A percentile compares a stretch with the other conserved stretches of the same genome.
Conservation (phyloP, 2,797 vertebrate species). For the Manis crassicaudata region DNA sequence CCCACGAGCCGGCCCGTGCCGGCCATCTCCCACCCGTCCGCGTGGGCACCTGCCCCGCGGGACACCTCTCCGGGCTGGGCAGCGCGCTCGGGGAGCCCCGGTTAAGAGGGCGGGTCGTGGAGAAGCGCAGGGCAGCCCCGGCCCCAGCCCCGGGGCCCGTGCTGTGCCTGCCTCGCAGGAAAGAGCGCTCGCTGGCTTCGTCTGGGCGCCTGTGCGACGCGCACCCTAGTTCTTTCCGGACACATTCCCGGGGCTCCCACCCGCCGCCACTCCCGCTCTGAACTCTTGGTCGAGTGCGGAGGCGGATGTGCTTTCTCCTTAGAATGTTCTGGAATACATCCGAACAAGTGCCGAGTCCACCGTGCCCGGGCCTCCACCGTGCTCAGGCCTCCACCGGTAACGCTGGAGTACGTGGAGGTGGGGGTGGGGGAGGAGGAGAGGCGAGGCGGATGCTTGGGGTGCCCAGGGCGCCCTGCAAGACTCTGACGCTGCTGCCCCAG, state of each 20-base stretch:
- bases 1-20: rapidly evolving
- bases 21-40: rapidly evolving
- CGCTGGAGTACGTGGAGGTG: rapidly evolving
- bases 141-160: rapidly evolving
- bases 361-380: rapidly evolving
- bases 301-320: not conserved
- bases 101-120: rapidly evolving
- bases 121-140: rapidly evolving
- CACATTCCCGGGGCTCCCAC: rapidly evolving
- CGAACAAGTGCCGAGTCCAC: not conserved
- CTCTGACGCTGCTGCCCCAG: rapidly evolving
- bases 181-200: not conserved
- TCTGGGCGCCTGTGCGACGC: rapidly evolving
- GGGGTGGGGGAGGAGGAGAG: rapidly evolving
- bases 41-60: rapidly evolving
- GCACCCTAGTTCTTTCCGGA: rapidly evolving
- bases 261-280: not conserved
- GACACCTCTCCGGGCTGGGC: not conserved
- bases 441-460: too few relatives aligned
- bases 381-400: not conserved
- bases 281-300: not conserved
- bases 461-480: too few relatives aligned
- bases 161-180: not conserved
- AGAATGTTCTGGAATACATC: not conserved
- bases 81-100: rapidly evolving